Percentiles rank a stretch among this genome's conserved stretches.
phyloP scores from a whole-genome alignment of 2,797 vertebrate genomes.

The Spea hammondii region DNA sequence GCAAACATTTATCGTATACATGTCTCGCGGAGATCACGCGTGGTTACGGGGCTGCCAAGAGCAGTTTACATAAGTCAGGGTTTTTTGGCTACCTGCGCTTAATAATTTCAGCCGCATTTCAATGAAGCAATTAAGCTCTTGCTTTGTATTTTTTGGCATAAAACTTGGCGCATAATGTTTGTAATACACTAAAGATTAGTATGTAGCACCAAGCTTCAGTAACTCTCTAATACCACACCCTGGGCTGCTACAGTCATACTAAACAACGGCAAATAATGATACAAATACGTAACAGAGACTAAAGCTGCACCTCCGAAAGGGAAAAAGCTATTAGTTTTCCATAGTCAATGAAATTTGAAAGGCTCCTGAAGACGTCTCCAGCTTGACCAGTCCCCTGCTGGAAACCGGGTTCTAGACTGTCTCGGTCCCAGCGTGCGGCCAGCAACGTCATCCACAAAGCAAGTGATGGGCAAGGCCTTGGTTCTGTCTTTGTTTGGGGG shows the following conservation, averaged over 20 bases:
- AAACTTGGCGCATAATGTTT: constrained; percentile 26
- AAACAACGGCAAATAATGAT: constrained; percentile 54
- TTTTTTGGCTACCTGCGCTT: constrained; percentile 27
- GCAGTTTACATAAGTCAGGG: background rate
- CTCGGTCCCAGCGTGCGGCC: constrained; percentile 69
- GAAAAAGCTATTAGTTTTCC: constrained; percentile 76
- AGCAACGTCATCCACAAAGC: constrained; percentile 74
- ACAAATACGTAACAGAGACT: constrained; percentile 62
- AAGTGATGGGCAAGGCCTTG: constrained; percentile 76
- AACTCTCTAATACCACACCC: constrained; percentile 70
- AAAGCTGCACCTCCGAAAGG: constrained; percentile 69
- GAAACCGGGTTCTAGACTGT: constrained; percentile 71
- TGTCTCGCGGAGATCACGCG: background rate
- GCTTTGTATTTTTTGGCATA: constrained; percentile 60
- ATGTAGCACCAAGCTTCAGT: constrained; percentile 72
- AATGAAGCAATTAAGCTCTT: constrained; percentile 55
- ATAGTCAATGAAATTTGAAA: constrained; percentile 74
- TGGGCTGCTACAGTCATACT: constrained; percentile 64
- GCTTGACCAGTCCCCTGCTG: constrained; percentile 74
- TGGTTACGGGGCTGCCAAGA: background rate
- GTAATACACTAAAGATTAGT: constrained; percentile 71
- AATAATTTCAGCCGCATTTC: constrained; percentile 15
- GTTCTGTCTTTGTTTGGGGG: constrained; percentile 84
- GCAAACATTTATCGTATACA: background rate
- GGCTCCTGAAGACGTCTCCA: constrained; percentile 78